Evolutionary conservation across 2,888 invertebrate genomes (phyloP).

Genomic region (Parnassius glacialis): DNA sequence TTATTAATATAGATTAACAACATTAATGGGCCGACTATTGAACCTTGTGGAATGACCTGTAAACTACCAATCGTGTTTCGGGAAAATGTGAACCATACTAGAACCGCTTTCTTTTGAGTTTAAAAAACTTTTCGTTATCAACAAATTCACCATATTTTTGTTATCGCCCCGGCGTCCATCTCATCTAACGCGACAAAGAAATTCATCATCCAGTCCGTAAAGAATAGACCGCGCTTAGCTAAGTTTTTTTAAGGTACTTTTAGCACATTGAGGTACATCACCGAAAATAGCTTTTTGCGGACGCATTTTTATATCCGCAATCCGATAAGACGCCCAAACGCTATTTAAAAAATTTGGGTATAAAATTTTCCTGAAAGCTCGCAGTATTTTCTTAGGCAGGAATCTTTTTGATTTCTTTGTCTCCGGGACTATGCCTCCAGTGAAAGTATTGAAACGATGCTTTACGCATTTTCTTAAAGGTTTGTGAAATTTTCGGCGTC

Average conservation of each 20-base stretch:
- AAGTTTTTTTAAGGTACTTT: constrained; percentile 25
- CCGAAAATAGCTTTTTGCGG: constrained; percentile 17
- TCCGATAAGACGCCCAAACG: constrained; percentile 10
- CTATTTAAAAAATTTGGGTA: background rate
- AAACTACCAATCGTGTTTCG: no score
- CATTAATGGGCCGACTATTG: no score
- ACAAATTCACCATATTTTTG: constrained; percentile 8
- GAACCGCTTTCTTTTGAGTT: no score
- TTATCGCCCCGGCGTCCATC: constrained; percentile 8
- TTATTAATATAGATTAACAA: no score
- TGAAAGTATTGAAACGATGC: background rate
- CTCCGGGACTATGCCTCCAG: background rate
- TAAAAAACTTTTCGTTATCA: no score
- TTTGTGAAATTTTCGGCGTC: no score
- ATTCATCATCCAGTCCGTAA: constrained; percentile 28
- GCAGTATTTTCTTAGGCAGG: constrained; percentile 1
- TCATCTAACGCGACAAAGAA: constrained; percentile 27
- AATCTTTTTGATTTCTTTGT: constrained; percentile 2
- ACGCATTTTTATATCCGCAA: constrained; percentile 7
- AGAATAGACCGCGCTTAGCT: constrained; percentile 25
- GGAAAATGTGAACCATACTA: no score
- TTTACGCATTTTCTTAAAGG: background rate
- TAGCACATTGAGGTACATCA: constrained; percentile 22
- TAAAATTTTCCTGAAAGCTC: background rate
- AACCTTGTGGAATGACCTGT: no score